Base-by-base conservation (phyloP, 2,888 invertebrate species). In the Sialis lutaria region DNA sequence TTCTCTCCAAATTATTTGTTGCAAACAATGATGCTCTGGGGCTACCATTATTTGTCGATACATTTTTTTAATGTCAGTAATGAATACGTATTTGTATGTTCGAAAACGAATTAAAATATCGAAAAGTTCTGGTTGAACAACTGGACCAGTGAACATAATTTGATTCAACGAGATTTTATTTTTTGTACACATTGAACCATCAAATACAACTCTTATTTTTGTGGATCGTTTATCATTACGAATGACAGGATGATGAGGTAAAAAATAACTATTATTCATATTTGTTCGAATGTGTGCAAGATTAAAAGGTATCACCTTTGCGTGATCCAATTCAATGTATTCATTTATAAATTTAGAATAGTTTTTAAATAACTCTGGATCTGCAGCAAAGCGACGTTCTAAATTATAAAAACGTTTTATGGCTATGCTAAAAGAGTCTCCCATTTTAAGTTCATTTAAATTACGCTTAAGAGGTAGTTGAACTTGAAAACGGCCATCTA, bases 51-150 rank as follows among this genome's bases (percentile, higher is more conserved):
- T 31, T 42, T 42, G 42, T 31, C 42, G 22, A 31, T 10, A 42
- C 42, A 42, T 42, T 42, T 42, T 42, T 9, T 22, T 31, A 10
- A 42, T 42, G 5, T 42, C 42, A 42, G 13, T 10, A 40, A 13
- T 40, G 12, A 40, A 40, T 13, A 13, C 40, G 40, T 40, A 40
- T 10, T 10, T 40, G 5, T 12, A 40, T 9, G 40, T 40, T 40
- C 40, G n/a, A 40, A 40, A 40, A 40, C 13, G n/a, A 3, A 40
- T 9, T 12, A 40, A 12, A 9, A 40, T 40, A 40, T 40, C 12
- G 5, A 40, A 40, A 12, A 40, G 13, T 12, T 40, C 40, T 2
- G 40, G 40, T 10, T 40, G 40, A 40, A 13, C n/a, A 9, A 13
- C 10, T 40, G 40, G 10, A 12, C 40, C 40, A 4, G 40, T 40